phyloP scores from a whole-genome alignment of 2,797 vertebrate species.

The Brachymystax lenok region DNA sequence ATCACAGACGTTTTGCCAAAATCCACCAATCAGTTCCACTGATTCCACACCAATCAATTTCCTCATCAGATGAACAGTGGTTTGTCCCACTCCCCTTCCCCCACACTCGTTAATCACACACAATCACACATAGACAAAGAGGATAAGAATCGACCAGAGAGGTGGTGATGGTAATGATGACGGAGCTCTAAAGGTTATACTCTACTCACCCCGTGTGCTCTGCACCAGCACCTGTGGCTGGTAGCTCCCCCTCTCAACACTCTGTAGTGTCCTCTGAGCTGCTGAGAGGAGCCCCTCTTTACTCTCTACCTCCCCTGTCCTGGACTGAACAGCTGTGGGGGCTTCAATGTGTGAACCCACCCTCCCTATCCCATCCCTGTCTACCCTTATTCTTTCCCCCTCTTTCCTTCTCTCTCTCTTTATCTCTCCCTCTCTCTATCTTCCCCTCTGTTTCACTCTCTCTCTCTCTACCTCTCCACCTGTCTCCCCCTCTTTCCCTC shows the following conservation, averaged over 20 bases:
- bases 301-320: too few relatives aligned
- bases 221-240: neutral
- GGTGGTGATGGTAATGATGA: neutral
- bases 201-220: too few relatives aligned
- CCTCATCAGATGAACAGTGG: neutral
- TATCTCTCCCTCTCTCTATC: neutral
- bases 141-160: neutral
- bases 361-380: neutral
- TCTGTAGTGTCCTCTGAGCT: neutral
- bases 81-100: neutral
- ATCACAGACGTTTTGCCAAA: neutral
- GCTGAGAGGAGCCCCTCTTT: neutral
- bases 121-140: constrained; percentile 8
- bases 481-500: too few relatives aligned
- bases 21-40: neutral
- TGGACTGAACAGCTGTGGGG: too few relatives aligned
- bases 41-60: neutral
- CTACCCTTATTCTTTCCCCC: neutral
- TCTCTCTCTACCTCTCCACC: too few relatives aligned
- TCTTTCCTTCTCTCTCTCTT: too few relatives aligned
- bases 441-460: too few relatives aligned
- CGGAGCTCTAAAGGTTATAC: too few relatives aligned
- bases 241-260: constrained; percentile 3
- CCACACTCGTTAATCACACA: neutral
- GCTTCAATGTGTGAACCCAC: too few relatives aligned